Percentiles rank a stretch among this genome's conserved stretches.
phyloP scores from a whole-genome alignment of 2,888 invertebrate species.

The Pyrocoelia pectoralis region DNA sequence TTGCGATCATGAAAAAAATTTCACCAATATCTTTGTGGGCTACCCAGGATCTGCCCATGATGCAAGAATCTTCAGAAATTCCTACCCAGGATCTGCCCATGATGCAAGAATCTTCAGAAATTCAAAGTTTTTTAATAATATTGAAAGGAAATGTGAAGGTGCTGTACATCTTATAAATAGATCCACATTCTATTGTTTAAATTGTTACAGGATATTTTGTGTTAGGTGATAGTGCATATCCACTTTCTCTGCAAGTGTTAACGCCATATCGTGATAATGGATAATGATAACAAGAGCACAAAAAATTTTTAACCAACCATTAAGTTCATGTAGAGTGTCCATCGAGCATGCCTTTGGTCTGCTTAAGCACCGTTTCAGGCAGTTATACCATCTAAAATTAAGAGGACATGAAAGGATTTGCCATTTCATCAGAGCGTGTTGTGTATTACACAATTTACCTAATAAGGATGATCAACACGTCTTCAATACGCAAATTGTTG shows the following conservation, averaged over 20 bases:
- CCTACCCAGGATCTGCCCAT: too few species aligned
- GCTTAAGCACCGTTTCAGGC: constrained; percentile 17
- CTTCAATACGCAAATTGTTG: not conserved
- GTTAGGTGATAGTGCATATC: constrained; percentile 12
- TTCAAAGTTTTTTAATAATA: too few species aligned
- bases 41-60: not conserved
- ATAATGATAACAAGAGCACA: constrained; percentile 5
- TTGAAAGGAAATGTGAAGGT: not conserved
- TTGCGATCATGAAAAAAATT: not conserved
- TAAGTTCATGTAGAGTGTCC: constrained; percentile 7
- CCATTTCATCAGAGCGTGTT: constrained; percentile 16
- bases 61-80: constrained; percentile 2
- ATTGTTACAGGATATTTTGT: too few species aligned
- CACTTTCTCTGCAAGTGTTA: not conserved
- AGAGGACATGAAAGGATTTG: constrained; percentile 7
- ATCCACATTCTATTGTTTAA: not conserved
- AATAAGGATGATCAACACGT: not conserved
- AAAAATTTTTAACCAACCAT: not conserved
- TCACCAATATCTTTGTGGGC: not conserved
- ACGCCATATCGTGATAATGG: constrained; percentile 11
- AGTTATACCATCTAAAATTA: constrained; percentile 16
- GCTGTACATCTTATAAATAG: not conserved
- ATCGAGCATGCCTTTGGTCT: constrained; percentile 10
- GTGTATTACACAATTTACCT: constrained; percentile 19
- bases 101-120: too few species aligned